These are phyloP conservation scores for Limnephilus lunatus DNA, from an alignment of 2,888 invertebrate species.

Conservation along the genomic window DNA sequence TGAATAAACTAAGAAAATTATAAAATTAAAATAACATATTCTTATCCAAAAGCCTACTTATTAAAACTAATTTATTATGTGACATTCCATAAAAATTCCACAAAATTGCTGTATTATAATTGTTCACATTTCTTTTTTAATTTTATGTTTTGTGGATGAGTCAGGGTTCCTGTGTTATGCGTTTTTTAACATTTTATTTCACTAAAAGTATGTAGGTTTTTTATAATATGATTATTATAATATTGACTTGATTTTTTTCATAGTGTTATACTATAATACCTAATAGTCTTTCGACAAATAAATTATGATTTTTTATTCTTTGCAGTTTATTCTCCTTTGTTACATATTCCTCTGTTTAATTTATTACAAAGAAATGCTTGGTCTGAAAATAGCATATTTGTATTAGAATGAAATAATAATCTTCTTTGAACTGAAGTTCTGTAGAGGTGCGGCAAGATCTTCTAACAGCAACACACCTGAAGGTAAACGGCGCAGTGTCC, in stretches of 20 bases:
- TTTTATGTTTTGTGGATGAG: conserved; percentile 10
- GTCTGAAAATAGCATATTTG: neutral
- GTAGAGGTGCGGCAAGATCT: neutral
- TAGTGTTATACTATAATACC: neutral
- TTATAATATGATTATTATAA: conserved; percentile 15
- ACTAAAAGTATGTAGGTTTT: conserved; percentile 21
- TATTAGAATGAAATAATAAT: neutral
- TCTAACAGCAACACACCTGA: neutral
- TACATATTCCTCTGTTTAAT: neutral
- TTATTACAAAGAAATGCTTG: neutral
- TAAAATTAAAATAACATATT: neutral
- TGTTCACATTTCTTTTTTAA: neutral
- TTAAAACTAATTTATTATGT: neutral
- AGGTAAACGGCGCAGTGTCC: no score
- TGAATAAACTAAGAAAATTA: neutral
- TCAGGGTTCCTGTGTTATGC: conserved; percentile 20
- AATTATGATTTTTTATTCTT: conserved; percentile 22
- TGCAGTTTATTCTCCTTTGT: neutral
- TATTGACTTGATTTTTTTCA: neutral
- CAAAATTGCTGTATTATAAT: neutral
- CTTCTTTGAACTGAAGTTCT: neutral
- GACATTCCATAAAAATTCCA: neutral
- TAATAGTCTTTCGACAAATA: conserved; percentile 33
- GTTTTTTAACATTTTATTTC: neutral
- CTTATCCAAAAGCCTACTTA: neutral